phyloP scores from a whole-genome alignment of 2,113 vertebrate genomes.

The Puntigrus tetrazona region DNA sequence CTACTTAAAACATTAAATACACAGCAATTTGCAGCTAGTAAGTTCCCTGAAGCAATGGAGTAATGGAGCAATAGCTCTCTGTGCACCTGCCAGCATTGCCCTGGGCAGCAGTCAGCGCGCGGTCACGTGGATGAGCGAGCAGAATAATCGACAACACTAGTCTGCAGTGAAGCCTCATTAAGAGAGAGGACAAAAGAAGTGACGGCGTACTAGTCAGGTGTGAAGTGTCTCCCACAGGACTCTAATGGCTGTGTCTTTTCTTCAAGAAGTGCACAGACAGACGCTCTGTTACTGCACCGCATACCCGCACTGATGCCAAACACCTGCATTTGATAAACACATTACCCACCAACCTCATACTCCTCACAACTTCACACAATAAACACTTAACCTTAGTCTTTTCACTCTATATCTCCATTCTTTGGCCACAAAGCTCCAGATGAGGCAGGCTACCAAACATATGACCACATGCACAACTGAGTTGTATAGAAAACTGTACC shows the following conservation, averaged over 20 bases:
- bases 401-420: not conserved
- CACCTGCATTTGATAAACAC: constrained; percentile 12
- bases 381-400: not conserved
- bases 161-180: constrained; percentile 40
- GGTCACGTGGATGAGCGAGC: constrained; percentile 34
- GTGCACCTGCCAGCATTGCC: constrained; percentile 15
- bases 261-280: not conserved
- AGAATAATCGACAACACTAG: constrained; percentile 27
- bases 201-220: constrained; percentile 1
- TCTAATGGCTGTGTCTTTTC: constrained; percentile 12
- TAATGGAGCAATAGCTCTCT: constrained; percentile 27
- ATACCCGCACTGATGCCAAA: not conserved
- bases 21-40: constrained; percentile 12
- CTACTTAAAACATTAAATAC: constrained; percentile 15
- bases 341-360: not conserved
- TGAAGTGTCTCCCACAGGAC: constrained; percentile 31
- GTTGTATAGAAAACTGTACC: not conserved
- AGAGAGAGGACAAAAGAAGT: constrained; percentile 22
- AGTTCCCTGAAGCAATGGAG: constrained; percentile 26
- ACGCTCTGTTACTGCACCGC: not conserved
- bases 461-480: not conserved
- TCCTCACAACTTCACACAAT: not conserved
- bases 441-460: not conserved
- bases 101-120: constrained; percentile 16
- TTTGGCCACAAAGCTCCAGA: not conserved